These are phyloP conservation scores for Sinohyriopsis cumingii DNA, from an alignment of 2,888 invertebrate species.

Conservation along the genomic window DNA sequence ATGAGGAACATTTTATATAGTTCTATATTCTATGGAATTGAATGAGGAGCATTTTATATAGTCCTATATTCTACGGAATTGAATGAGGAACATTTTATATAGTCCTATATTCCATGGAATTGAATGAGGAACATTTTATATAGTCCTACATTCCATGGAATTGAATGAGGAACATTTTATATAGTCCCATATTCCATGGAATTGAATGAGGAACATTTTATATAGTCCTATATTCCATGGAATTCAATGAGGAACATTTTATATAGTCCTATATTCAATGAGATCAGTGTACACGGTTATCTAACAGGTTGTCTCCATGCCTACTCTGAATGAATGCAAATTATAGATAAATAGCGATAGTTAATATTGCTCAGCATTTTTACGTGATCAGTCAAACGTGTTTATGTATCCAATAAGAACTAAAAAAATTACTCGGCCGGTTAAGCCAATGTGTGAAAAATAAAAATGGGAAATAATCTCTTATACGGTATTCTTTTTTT, in stretches of 20 bases:
- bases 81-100: not conserved
- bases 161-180: not conserved
- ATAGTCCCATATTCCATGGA: conserved; percentile 8
- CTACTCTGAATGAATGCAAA: too few species aligned
- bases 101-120: conserved; percentile 10
- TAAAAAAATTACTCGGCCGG: too few species aligned
- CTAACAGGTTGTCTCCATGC: too few species aligned
- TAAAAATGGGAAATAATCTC: too few species aligned
- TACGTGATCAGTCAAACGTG: too few species aligned
- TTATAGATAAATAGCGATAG: too few species aligned
- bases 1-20: not conserved
- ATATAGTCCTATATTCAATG: too few species aligned
- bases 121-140: not conserved
- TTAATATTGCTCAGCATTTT: too few species aligned
- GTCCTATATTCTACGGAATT: not conserved
- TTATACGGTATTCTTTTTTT: too few species aligned
- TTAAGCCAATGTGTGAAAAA: too few species aligned
- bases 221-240: conserved; percentile 5
- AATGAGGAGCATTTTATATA: not conserved
- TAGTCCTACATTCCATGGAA: conserved; percentile 10
- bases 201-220: not conserved
- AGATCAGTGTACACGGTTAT: too few species aligned
- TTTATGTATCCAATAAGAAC: too few species aligned
- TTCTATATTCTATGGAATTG: conserved; percentile 11
- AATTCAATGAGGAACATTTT: not conserved